A percentile compares a stretch with the other conserved stretches of the same genome.
These are phyloP conservation scores for Chelidonichthys spinosus DNA, from an alignment of 2,797 vertebrate species.

Conservation along the genomic window DNA sequence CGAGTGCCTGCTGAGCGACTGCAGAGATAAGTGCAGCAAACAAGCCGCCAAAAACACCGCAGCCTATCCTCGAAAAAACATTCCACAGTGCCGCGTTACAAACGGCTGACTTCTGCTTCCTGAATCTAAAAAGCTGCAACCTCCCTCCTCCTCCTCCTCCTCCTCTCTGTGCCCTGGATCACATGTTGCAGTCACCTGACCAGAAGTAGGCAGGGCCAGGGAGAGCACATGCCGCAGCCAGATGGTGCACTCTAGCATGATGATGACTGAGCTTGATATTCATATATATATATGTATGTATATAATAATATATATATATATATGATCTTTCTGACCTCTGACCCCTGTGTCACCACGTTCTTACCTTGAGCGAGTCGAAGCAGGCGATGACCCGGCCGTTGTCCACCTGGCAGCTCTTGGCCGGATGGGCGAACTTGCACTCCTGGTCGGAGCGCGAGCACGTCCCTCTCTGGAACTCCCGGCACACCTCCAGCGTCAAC, in stretches of 20 bases:
- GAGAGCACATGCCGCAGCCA: slow-evolving; percentile 73
- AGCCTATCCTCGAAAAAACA: slow-evolving; percentile 28
- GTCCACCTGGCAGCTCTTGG: slow-evolving; percentile 98
- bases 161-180: slow-evolving; percentile 35
- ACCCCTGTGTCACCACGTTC: slow-evolving; percentile 51
- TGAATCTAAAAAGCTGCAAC: slow-evolving; percentile 39
- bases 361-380: slow-evolving; percentile 99
- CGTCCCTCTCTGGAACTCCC: slow-evolving; percentile 98
- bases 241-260: slow-evolving; percentile 59
- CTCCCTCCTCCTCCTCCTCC: slow-evolving; percentile 3
- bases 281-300: not conserved
- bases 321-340: slow-evolving; percentile 6
- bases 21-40: slow-evolving; percentile 29
- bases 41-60: slow-evolving; percentile 35
- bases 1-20: slow-evolving; percentile 26
- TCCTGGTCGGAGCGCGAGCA: slow-evolving; percentile 96
- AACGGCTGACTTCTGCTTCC: slow-evolving; percentile 56
- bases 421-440: slow-evolving; percentile 98
- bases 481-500: slow-evolving; percentile 99
- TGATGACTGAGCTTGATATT: slow-evolving; percentile 14
- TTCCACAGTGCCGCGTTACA: slow-evolving; percentile 43
- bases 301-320: no score
- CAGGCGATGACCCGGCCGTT: slow-evolving; percentile 98
- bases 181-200: slow-evolving; percentile 75
- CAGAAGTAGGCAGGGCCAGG: slow-evolving; percentile 70